These are phyloP conservation scores for Uropsilus gracilis DNA, from an alignment of 2,113 vertebrate genomes.

Conservation along the genomic window DNA sequence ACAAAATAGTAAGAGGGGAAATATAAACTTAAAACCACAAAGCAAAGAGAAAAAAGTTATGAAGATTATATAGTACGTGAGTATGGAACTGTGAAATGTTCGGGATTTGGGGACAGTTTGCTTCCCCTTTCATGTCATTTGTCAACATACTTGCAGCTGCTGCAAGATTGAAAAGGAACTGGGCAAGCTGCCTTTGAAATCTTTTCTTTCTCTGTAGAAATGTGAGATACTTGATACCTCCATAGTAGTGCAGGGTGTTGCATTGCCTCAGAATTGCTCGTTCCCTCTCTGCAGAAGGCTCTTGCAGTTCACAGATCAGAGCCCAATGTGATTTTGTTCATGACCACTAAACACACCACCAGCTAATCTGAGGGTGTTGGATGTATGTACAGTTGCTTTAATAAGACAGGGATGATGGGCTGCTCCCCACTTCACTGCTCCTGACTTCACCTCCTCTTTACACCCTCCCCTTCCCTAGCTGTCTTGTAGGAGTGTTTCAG, in stretches of 20 bases:
- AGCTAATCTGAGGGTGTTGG: not conserved
- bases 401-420: not conserved
- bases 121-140: not conserved
- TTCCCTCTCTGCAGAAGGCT: not conserved
- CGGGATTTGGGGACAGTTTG: not conserved
- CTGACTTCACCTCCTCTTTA: not conserved
- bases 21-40: not conserved
- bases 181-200: not conserved
- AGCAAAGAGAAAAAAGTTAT: not conserved
- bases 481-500: not conserved
- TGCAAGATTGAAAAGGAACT: not conserved
- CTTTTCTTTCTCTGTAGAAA: not conserved
- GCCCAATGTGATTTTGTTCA: not conserved
- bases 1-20: not conserved
- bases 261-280: not conserved
- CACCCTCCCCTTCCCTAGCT: no score
- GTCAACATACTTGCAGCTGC: not conserved
- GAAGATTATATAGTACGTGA: not conserved
- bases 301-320: not conserved
- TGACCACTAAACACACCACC: not conserved
- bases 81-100: not conserved
- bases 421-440: not conserved
- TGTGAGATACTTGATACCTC: not conserved
- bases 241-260: accelerated
- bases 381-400: accelerated